phyloP scores from a whole-genome alignment of 2,888 invertebrate genomes.

The Diploptera punctata region DNA sequence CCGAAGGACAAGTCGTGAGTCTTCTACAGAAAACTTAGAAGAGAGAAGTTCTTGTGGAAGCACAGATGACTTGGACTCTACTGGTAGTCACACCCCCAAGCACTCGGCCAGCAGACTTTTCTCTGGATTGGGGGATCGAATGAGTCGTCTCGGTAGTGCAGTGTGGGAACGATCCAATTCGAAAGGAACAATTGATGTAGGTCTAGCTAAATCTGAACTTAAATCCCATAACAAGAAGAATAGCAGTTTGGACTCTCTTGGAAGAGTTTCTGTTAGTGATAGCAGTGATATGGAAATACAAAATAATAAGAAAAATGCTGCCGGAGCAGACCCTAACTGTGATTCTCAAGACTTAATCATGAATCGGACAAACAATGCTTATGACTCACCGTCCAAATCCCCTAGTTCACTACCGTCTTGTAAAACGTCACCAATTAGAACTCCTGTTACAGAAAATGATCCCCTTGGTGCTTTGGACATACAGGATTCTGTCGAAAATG shows the following conservation, averaged over 20 bases:
- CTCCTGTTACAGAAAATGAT: conserved; percentile 90
- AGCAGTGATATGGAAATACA: conserved; percentile 20
- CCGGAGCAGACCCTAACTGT: not conserved
- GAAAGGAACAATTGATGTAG: conserved; percentile 5
- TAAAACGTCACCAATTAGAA: conserved; percentile 73
- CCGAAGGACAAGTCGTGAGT: conserved; percentile 45
- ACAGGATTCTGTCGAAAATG: conserved; percentile 52
- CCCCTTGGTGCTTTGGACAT: conserved; percentile 81
- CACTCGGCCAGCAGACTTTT: conserved; percentile 31
- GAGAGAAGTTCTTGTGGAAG: conserved; percentile 42
- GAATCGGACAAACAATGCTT: conserved; percentile 10
- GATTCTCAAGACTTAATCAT: conserved; percentile 9
- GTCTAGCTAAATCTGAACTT: not conserved
- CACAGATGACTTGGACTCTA: conserved; percentile 42
- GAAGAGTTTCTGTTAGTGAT: not conserved
- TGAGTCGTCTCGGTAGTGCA: conserved; percentile 34
- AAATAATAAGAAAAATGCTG: conserved; percentile 2
- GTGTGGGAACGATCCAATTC: conserved; percentile 27
- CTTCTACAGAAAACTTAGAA: conserved; percentile 47
- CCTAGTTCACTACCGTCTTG: conserved; percentile 34
- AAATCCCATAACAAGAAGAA: conserved; percentile 23
- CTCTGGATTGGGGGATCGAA: conserved; percentile 34
- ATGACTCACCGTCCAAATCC: conserved; percentile 25
- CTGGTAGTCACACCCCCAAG: conserved; percentile 29
- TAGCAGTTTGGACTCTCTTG: conserved; percentile 32